Percentiles rank a stretch among this genome's conserved stretches.
Evolutionary conservation across 2,888 invertebrate genomes (phyloP).

Genomic region (Stenodema calcarata): DNA sequence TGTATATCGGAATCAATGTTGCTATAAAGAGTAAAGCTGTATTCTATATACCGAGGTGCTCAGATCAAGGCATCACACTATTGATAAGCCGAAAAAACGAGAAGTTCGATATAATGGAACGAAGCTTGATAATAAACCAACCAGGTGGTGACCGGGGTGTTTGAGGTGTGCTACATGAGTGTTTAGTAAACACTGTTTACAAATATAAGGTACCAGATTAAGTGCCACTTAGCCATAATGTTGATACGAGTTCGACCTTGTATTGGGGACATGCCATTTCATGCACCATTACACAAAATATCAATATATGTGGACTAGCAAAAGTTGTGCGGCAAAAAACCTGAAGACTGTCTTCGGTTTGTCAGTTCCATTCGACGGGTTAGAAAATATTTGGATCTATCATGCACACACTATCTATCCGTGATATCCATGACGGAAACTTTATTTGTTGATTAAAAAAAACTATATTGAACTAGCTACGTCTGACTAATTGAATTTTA

Average conservation of each 20-base stretch:
- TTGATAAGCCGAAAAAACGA: slow-evolving; percentile 48
- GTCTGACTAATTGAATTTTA: slow-evolving; percentile 35
- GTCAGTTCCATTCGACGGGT: slow-evolving; percentile 50
- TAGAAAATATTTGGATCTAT: slow-evolving; percentile 52
- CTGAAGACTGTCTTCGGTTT: slow-evolving; percentile 26
- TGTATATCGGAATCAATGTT: slow-evolving; percentile 9
- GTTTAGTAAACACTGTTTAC: too few species aligned
- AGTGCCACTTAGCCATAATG: slow-evolving; percentile 44
- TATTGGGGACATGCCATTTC: slow-evolving; percentile 50
- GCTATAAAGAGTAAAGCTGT: slow-evolving; percentile 50
- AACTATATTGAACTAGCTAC: slow-evolving; percentile 45
- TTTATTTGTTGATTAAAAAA: slow-evolving; percentile 29
- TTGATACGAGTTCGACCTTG: slow-evolving; percentile 42
- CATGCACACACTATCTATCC: slow-evolving; percentile 52
- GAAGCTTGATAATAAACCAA: slow-evolving; percentile 46
- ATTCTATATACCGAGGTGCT: slow-evolving; percentile 55
- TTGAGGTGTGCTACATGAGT: slow-evolving; percentile 51
- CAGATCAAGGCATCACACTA: slow-evolving; percentile 55
- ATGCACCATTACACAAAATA: slow-evolving; percentile 53
- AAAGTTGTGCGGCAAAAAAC: slow-evolving; percentile 42
- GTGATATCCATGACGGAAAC: slow-evolving; percentile 40
- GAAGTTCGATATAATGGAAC: slow-evolving; percentile 48
- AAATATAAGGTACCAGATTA: slow-evolving; percentile 49
- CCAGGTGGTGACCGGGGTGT: slow-evolving; percentile 48
- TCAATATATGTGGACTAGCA: slow-evolving; percentile 49